A percentile compares a stretch with the other conserved stretches of the same genome.
Evolutionary conservation across 2,113 vertebrate species (phyloP).

Genomic region (Tragelaphus scriptus): DNA sequence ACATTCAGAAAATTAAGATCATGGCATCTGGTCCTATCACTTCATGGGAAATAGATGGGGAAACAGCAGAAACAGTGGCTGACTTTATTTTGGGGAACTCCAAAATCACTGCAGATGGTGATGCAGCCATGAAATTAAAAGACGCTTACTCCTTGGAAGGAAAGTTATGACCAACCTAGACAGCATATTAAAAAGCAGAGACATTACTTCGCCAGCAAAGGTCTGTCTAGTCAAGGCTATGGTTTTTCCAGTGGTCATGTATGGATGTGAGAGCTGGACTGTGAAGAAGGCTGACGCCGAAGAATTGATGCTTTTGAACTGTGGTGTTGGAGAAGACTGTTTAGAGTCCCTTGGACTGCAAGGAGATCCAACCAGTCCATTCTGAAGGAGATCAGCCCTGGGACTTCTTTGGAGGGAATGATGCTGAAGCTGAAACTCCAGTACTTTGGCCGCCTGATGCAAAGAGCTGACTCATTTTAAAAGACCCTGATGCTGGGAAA

Average conservation of each 20-base stretch:
- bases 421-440: neutral
- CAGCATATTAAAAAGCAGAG: neutral
- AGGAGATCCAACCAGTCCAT: neutral
- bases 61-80: neutral
- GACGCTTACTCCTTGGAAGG: neutral
- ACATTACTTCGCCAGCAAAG: neutral
- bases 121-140: neutral
- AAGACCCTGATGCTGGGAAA: neutral
- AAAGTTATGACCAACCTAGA: neutral
- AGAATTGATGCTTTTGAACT: neutral
- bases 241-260: neutral
- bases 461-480: fast-evolving
- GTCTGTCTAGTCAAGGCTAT: neutral
- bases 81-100: neutral
- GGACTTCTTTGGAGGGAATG: neutral
- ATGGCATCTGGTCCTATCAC: neutral
- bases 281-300: fast-evolving
- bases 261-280: neutral
- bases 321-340: neutral
- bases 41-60: neutral
- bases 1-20: neutral
- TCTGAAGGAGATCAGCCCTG: neutral
- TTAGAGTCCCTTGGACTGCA: neutral
- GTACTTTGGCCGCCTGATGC: neutral
- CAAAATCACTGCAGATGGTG: neutral